Conservation (phyloP, 2,797 vertebrate genomes). For the Ispidina picta region DNA sequence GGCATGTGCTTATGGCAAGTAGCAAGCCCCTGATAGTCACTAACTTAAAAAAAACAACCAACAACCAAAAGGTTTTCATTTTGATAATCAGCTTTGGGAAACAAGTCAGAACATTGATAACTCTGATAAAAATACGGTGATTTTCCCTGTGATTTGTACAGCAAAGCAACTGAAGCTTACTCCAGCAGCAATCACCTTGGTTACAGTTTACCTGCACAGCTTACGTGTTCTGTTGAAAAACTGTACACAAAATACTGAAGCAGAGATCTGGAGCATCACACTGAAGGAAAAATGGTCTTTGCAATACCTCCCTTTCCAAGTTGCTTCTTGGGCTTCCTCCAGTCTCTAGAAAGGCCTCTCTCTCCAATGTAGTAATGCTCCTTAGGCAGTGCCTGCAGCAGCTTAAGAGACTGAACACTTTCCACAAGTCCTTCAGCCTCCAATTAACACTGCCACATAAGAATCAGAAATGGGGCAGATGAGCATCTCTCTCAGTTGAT, state of each 20-base stretch:
- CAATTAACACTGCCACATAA: background rate
- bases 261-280: background rate
- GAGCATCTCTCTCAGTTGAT: background rate
- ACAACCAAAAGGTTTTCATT: no score
- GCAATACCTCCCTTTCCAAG: background rate
- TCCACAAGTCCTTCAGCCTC: background rate
- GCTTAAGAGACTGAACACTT: background rate
- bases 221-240: background rate
- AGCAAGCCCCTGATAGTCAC: background rate
- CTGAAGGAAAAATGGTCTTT: background rate
- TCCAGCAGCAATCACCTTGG: background rate
- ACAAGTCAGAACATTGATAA: background rate
- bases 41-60: background rate
- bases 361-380: accelerated
- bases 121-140: accelerated
- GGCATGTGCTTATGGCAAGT: accelerated
- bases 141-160: background rate
- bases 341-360: background rate
- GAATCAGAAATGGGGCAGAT: background rate
- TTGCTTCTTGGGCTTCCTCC: background rate
- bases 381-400: background rate
- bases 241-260: accelerated
- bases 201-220: background rate
- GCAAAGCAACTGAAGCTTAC: background rate
- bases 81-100: background rate